phyloP scores from a whole-genome alignment of 1,140 invertebrate genomes.

The Trichomalopsis sarcophagae region DNA sequence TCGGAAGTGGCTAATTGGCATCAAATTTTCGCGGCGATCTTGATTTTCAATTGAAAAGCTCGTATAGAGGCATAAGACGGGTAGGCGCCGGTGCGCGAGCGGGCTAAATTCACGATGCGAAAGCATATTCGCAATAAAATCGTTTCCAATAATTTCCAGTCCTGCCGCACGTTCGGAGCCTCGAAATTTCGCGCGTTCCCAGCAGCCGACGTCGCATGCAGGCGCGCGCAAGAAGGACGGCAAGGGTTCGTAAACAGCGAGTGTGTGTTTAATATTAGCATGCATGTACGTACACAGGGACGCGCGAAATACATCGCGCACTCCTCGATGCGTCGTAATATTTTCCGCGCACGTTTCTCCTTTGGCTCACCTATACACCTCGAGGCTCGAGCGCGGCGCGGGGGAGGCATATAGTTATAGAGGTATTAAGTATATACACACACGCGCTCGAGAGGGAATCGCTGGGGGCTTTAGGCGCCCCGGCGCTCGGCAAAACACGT shows the following conservation, averaged over 20 bases:
- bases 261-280: constrained; percentile 25
- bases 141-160: background rate
- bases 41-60: background rate
- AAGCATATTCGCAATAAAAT: background rate
- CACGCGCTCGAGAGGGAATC: constrained; percentile 1
- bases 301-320: constrained; percentile 12
- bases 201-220: background rate
- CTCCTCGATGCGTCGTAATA: constrained; percentile 27
- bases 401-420: too few relatives aligned
- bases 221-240: background rate
- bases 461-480: background rate
- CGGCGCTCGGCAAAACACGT: background rate
- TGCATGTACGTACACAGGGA: background rate
- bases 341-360: constrained; percentile 44
- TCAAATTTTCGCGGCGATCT: background rate
- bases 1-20: background rate
- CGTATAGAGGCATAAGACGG: too few relatives aligned
- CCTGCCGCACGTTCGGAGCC: background rate
- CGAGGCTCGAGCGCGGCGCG: background rate
- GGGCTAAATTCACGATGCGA: background rate
- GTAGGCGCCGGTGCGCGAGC: too few relatives aligned
- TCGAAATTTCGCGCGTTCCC: background rate
- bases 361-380: background rate
- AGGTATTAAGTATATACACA: background rate
- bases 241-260: background rate